Conservation (phyloP, 2,113 vertebrate species). For the Elanus axillaris region DNA sequence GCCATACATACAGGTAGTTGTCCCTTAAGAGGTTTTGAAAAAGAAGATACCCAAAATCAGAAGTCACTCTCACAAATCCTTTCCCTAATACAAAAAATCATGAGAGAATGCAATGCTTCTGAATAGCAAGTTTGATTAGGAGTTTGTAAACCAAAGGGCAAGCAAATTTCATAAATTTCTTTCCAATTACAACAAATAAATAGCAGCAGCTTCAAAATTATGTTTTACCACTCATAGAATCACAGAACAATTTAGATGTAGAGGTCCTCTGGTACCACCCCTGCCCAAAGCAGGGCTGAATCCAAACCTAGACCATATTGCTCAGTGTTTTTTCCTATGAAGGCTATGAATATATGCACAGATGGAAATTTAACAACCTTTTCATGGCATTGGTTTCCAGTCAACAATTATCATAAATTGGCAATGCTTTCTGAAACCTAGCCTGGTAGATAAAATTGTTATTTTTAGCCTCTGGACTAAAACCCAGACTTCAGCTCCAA, state of each 20-base stretch:
- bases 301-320: neutral
- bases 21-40: neutral
- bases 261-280: neutral
- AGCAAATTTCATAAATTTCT: neutral
- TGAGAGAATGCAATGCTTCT: neutral
- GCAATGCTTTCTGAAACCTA: neutral
- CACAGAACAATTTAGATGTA: neutral
- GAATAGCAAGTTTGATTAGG: neutral
- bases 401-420: neutral
- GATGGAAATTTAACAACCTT: neutral
- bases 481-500: fast-evolving
- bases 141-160: neutral
- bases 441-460: neutral
- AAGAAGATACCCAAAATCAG: neutral
- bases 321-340: neutral
- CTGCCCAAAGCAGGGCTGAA: neutral
- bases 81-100: neutral
- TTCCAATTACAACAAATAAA: neutral
- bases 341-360: neutral
- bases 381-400: neutral
- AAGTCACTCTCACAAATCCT: neutral
- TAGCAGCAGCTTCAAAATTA: neutral
- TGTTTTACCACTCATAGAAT: neutral
- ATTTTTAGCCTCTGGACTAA: neutral
- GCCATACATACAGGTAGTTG: neutral